Evolutionary conservation across 2,797 vertebrate genomes (phyloP).

Genomic region (Hapalemur alaotrensis): DNA sequence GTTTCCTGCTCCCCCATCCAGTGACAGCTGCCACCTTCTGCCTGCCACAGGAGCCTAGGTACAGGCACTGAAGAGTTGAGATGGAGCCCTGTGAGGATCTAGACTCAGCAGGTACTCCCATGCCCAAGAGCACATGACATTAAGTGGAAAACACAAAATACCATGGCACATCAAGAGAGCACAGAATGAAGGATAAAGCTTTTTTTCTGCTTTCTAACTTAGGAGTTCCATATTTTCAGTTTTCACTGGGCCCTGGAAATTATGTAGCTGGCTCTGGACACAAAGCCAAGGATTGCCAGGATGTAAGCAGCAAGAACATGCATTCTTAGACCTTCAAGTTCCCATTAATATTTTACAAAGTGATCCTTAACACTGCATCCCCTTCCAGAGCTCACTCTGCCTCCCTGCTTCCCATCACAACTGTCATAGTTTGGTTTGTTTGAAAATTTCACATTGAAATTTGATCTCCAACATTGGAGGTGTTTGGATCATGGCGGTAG

Average conservation of each 20-base stretch:
- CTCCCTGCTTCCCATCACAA: neutral
- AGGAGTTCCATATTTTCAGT: neutral
- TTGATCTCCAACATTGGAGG: neutral
- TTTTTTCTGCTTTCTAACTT: neutral
- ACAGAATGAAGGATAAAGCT: neutral
- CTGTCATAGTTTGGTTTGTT: neutral
- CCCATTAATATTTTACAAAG: neutral
- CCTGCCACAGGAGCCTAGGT: fast-evolving
- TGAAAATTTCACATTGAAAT: neutral
- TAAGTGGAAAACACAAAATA: neutral
- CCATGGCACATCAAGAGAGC: neutral
- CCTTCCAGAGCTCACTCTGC: neutral
- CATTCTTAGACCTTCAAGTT: neutral
- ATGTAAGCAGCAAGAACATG: neutral
- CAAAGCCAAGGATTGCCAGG: neutral
- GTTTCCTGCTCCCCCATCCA: neutral
- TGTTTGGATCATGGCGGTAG: neutral
- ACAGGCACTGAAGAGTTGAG: neutral
- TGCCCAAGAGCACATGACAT: too few species aligned
- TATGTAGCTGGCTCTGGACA: neutral
- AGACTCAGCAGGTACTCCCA: neutral
- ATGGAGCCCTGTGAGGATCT: neutral
- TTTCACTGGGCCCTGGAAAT: neutral
- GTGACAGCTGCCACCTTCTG: neutral
- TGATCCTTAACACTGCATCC: neutral